Evolutionary conservation across 2,888 invertebrate genomes (phyloP), one percentile per base, ranked within the genome.

Genomic region (Clusia tigrina): DNA sequence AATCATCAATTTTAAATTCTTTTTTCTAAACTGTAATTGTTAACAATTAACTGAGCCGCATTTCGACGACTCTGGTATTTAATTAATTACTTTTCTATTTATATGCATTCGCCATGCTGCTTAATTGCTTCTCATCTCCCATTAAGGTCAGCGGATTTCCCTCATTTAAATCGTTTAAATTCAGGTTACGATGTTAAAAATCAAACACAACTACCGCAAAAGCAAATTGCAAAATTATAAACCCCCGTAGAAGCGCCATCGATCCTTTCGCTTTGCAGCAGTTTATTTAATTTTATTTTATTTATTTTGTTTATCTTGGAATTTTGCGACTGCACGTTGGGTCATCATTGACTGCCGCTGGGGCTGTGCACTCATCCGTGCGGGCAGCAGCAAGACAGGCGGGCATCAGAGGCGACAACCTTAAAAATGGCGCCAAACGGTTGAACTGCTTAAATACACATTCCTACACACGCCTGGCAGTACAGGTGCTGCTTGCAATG

Each of bases 371-470:
- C 69, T 73, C 71, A 72, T 71, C 66, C 75, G 67, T 73, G 69
- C 72, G 74, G 73, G 71, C 75, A 51, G 52, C 55, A 48, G 56
- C n/a, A n/a, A 22, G 32, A n/a, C 54, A 25, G 54, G 64, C 67
- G 73, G 69, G 72, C 70, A 69, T 72, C 73, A 69, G 66, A 63
- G 67, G 65, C 66, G 75, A 75, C 74, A 72, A 71, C 74, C 74
- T 71, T 69, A 75, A 70, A 74, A 74, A 72, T 74, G 68, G 67
- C 64, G 64, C 66, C 67, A 57, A 42, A 42, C 46, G 9, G 54
- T 48, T 18, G 22, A 48, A 55, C 55, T 18, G 10, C 55, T 17
- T 32, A 25, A 6, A 67, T 26, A 51, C 54, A 46, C 20, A 51
- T 12, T 38, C 22, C 12, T 18, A 32, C 52, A 54, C 54, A 26